Evolutionary conservation across 2,888 invertebrate genomes (phyloP).

Genomic region (Drosophila stalkeri): DNA sequence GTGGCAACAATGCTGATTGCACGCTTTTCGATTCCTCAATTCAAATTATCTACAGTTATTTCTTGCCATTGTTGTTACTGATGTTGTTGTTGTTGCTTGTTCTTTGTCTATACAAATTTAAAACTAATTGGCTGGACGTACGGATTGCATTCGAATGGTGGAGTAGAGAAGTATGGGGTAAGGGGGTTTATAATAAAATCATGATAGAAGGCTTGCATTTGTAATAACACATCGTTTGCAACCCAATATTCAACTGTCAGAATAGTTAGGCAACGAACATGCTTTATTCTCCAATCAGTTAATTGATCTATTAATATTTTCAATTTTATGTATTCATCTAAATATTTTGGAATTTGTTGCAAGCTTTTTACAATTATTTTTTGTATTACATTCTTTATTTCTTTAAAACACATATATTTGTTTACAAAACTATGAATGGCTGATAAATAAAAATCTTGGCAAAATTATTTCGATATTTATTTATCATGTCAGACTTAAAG

Average conservation of each 20-base stretch:
- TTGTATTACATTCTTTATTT: background rate
- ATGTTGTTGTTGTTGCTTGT: constrained; percentile 29
- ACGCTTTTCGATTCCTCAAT: constrained; percentile 64
- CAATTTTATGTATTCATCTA: background rate
- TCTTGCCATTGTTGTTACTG: constrained; percentile 26
- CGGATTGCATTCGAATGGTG: constrained; percentile 1
- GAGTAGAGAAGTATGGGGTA: too few species aligned
- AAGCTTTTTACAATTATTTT: background rate
- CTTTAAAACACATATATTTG: background rate
- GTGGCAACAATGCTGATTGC: constrained; percentile 62
- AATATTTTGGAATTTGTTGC: background rate
- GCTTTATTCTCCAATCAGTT: constrained; percentile 34
- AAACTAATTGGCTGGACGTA: constrained; percentile 49
- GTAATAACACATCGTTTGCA: constrained; percentile 2
- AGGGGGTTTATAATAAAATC: constrained; percentile 12
- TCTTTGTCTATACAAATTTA: constrained; percentile 50
- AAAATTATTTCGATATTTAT: background rate
- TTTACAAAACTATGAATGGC: too few species aligned
- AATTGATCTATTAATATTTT: constrained; percentile 39
- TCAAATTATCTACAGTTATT: constrained; percentile 61
- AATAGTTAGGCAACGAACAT: constrained; percentile 5
- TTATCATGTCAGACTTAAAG: too few species aligned
- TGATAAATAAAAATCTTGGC: background rate
- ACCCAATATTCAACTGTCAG: constrained; percentile 40
- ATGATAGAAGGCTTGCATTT: constrained; percentile 1